Evolutionary conservation across 2,888 invertebrate genomes (phyloP).

Genomic region (Drosophila mettleri): DNA sequence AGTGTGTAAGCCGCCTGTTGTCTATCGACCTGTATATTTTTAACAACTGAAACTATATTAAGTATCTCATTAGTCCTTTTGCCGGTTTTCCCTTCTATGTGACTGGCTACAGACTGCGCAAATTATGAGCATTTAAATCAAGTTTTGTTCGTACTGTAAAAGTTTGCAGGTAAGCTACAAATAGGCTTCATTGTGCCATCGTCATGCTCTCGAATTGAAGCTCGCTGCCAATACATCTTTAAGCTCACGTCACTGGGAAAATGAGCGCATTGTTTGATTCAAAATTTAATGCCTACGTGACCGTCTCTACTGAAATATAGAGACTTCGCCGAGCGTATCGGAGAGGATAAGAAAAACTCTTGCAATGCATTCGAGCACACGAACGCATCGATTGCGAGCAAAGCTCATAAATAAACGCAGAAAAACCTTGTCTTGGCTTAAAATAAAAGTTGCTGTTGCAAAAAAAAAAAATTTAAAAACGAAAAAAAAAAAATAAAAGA

Average conservation of each 20-base stretch:
- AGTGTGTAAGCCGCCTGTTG: slow-evolving; percentile 6
- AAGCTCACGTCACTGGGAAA: slow-evolving; percentile 68
- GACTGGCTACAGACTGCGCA: slow-evolving; percentile 18
- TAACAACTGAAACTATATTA: slow-evolving; percentile 43
- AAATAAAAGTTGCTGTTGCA: slow-evolving; percentile 53
- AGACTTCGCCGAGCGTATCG: slow-evolving; percentile 17
- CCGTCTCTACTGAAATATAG: slow-evolving; percentile 47
- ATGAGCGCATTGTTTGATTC: slow-evolving; percentile 63
- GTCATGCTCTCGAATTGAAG: slow-evolving; percentile 47
- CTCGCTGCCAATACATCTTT: slow-evolving; percentile 48
- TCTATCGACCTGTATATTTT: slow-evolving; percentile 41
- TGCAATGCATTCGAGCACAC: slow-evolving; percentile 44
- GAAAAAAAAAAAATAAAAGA: background rate
- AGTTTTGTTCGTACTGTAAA: slow-evolving; percentile 45
- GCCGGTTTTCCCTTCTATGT: slow-evolving; percentile 8
- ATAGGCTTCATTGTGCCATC: slow-evolving; percentile 69
- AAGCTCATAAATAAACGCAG: slow-evolving; percentile 66
- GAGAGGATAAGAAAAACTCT: slow-evolving; percentile 27
- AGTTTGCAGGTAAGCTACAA: slow-evolving; percentile 47
- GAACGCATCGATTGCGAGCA: slow-evolving; percentile 52
- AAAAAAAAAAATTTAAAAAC: slow-evolving; percentile 26
- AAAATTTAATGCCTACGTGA: slow-evolving; percentile 70
- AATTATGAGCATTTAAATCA: slow-evolving; percentile 54
- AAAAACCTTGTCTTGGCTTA: slow-evolving; percentile 46
- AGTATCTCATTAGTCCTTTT: slow-evolving; percentile 25